Conservation (phyloP, 2,797 vertebrate species). For the Heliangelus exortis region DNA sequence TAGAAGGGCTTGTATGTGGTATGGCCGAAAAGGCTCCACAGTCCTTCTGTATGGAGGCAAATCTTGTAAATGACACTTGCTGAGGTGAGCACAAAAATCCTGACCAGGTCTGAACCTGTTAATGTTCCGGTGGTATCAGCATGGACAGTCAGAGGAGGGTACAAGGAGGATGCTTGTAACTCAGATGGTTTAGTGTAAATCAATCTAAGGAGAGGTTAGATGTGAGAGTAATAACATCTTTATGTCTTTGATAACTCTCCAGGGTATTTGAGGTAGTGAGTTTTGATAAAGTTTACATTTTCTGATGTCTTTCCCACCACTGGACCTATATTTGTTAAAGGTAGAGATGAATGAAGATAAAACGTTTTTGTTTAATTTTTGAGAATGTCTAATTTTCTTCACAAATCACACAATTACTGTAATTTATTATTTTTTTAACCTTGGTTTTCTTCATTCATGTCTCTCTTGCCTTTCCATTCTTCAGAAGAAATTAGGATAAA, state of each 20-base stretch:
- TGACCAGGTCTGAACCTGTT: not conserved
- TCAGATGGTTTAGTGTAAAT: not conserved
- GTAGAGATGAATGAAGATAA: not conserved
- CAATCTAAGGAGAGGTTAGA: not conserved
- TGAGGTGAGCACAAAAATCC: not conserved
- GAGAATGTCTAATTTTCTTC: not conserved
- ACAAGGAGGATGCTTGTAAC: not conserved
- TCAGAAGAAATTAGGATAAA: not conserved
- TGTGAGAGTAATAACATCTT: not conserved
- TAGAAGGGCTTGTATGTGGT: not conserved
- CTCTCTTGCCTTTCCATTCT: not conserved
- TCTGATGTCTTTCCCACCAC: not conserved
- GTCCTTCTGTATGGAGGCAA: not conserved
- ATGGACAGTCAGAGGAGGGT: not conserved
- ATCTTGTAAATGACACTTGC: fast-evolving
- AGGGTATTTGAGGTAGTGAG: not conserved
- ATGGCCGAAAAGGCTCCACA: not conserved
- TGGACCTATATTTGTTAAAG: not conserved
- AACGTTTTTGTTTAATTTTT: not conserved
- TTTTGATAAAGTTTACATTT: not conserved
- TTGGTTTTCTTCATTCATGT: not conserved
- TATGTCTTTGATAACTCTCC: not conserved
- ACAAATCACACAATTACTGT: not conserved
- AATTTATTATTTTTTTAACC: not conserved
- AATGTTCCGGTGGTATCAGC: not conserved